phyloP scores from a whole-genome alignment of 1,140 invertebrate species.

The Rhopalosiphum maidis region DNA sequence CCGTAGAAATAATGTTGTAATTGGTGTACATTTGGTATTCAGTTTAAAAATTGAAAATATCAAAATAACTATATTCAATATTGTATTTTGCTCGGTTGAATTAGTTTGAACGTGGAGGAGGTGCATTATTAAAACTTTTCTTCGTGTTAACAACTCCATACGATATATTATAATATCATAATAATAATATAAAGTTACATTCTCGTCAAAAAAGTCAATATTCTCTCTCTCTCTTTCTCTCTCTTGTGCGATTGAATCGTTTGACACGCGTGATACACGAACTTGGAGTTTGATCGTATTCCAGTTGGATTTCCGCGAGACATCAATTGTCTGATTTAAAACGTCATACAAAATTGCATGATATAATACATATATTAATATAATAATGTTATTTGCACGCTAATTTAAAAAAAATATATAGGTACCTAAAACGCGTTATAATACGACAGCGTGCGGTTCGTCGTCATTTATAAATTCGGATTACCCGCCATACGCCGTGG shows the following conservation, averaged over 20 bases:
- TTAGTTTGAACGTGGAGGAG: not conserved
- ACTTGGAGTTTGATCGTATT: not conserved
- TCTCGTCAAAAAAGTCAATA: not conserved
- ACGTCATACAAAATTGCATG: not conserved
- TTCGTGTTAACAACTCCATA: not conserved
- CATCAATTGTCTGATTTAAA: not conserved
- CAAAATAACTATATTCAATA: not conserved
- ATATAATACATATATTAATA: too few relatives aligned
- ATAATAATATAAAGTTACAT: conserved; percentile 10
- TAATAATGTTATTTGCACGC: too few relatives aligned
- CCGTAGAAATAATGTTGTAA: not conserved
- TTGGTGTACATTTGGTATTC: not conserved
- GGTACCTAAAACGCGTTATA: too few relatives aligned
- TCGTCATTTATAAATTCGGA: not conserved
- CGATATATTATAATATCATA: not conserved
- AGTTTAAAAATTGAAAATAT: not conserved
- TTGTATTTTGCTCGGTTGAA: not conserved
- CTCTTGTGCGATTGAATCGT: not conserved
- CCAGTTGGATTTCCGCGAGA: not conserved
- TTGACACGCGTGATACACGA: not conserved
- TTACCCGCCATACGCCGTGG: not conserved
- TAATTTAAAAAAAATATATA: too few relatives aligned
- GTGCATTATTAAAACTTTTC: conserved; percentile 8
- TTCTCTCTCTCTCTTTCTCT: too few relatives aligned
- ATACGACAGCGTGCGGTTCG: not conserved